phyloP scores from a whole-genome alignment of 2,888 invertebrate species.

The Alentia gelatinosa region DNA sequence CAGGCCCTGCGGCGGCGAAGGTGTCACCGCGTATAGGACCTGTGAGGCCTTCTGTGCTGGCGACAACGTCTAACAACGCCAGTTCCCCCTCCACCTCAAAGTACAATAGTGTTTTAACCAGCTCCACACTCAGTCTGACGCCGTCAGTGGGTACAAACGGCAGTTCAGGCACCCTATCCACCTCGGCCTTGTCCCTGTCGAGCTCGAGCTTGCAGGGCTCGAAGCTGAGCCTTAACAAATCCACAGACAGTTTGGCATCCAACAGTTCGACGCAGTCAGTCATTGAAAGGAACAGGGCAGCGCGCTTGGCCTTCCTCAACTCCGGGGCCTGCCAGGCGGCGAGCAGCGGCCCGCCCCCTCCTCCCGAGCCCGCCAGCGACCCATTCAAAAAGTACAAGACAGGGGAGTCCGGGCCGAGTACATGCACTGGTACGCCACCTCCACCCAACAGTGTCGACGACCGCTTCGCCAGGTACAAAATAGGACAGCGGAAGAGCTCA shows the following conservation, averaged over 20 bases:
- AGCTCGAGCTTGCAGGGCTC: not conserved
- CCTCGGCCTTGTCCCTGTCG: not conserved
- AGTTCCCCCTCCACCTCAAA: not conserved
- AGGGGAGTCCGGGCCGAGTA: not conserved
- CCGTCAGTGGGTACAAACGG: conserved; percentile 10
- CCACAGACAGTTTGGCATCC: conserved; percentile 49
- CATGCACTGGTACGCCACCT: not conserved
- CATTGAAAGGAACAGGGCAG: conserved; percentile 5
- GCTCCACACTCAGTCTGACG: conserved; percentile 1
- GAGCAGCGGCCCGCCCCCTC: not conserved
- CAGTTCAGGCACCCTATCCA: not conserved
- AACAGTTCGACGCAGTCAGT: not conserved
- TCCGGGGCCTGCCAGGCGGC: not conserved
- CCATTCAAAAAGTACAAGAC: not conserved
- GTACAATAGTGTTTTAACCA: conserved; percentile 24
- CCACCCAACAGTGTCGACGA: not conserved
- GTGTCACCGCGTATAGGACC: not conserved
- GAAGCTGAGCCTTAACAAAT: not conserved
- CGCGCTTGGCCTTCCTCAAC: conserved; percentile 29
- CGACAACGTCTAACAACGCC: not conserved
- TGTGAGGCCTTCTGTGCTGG: not conserved
- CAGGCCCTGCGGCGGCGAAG: not conserved
- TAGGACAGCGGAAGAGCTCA: conserved; percentile 13
- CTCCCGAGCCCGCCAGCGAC: not conserved
- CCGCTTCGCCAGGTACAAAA: not conserved